Base-by-base conservation (phyloP, 1,140 invertebrate species). In the Trichogramma pretiosum region DNA sequence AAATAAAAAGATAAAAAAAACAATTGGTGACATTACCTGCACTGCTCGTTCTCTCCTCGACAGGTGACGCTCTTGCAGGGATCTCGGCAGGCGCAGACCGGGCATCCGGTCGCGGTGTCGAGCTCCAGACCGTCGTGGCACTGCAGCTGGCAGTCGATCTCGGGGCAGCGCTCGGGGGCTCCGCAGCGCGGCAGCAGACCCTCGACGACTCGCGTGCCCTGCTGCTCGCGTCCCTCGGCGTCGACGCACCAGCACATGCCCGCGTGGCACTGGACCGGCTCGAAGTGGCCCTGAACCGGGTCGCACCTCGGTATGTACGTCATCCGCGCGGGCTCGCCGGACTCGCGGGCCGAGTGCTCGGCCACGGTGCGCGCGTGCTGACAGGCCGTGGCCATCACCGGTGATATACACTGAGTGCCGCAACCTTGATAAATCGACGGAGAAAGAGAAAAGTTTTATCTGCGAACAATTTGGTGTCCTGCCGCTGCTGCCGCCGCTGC, bases 241-340 rank as follows among this genome's bases (percentile, higher is more conserved):
- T 93, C 89, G 0, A 93, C 89, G 68, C 91, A 94, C 90, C 90
- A 93, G 62, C 91, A 95, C 53, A 83, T 76, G 7, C 81, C 81
- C 0, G 77, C 75, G 59, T 86, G 79, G 61, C 91, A 95, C 57
- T 94, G 91, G 5, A 88, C 80, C 3, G 76, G 64, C 41, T 83
- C 77, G 67, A 85, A 95, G 16, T 77, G 77, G 5, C 90, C 90
- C 38, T 84, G 80, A 1, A 71, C 65, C n/a, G n/a, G n/a, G 46
- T 81, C 78, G 65, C 91, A 95, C 24, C 81, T 75, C 0, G 90
- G 90, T 23, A 90, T 81, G 58, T 87, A 90, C 23, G 80, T 81
- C 53, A 84, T 75, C 5, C 78, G 72, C 0, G 81, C 81, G 0
- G 84, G 84, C 35, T 82, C 81, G 1, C 85, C 84, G 11, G 78